Evolutionary conservation across 2,113 vertebrate species (phyloP).

Genomic region (Etheostoma cragini): DNA sequence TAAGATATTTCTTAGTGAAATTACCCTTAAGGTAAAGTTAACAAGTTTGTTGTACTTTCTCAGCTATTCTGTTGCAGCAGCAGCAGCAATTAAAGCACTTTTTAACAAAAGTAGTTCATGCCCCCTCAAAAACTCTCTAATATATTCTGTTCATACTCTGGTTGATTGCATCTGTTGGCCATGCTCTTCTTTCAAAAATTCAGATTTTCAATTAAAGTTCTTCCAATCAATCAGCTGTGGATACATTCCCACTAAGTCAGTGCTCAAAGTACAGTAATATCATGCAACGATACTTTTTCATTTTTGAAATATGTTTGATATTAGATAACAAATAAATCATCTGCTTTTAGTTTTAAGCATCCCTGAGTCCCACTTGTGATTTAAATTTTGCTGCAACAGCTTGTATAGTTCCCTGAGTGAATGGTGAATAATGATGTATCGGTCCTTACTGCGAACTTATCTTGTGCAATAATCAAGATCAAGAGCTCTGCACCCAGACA

Average conservation of each 20-base stretch:
- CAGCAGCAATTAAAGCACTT: constrained; percentile 22
- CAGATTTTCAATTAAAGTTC: constrained; percentile 52
- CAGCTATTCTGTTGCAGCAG: constrained; percentile 27
- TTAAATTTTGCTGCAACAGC: constrained; percentile 5
- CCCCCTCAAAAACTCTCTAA: neutral
- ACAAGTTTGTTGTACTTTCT: constrained; percentile 44
- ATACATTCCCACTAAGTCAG: constrained; percentile 13
- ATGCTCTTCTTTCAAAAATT: constrained; percentile 1
- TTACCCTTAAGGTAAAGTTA: constrained; percentile 49
- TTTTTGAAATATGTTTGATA: constrained; percentile 35
- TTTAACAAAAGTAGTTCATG: constrained; percentile 8
- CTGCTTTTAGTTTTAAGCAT: constrained; percentile 28
- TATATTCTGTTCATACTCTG: constrained; percentile 10
- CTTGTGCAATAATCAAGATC: constrained; percentile 56
- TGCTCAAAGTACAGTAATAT: constrained; percentile 16
- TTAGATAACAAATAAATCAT: constrained; percentile 46
- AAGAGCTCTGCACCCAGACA: constrained; percentile 18
- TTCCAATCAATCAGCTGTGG: constrained; percentile 21
- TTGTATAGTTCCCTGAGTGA: constrained; percentile 23
- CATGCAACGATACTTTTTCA: constrained; percentile 57
- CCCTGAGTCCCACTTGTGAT: constrained; percentile 30
- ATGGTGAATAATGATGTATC: constrained; percentile 49
- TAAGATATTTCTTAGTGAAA: constrained; percentile 34
- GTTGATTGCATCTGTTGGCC: constrained; percentile 25
- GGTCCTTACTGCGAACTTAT: constrained; percentile 33